A percentile compares a stretch with the other conserved stretches of the same genome.
Conservation (phyloP, 2,888 invertebrate species). For the Acleris emargana region DNA sequence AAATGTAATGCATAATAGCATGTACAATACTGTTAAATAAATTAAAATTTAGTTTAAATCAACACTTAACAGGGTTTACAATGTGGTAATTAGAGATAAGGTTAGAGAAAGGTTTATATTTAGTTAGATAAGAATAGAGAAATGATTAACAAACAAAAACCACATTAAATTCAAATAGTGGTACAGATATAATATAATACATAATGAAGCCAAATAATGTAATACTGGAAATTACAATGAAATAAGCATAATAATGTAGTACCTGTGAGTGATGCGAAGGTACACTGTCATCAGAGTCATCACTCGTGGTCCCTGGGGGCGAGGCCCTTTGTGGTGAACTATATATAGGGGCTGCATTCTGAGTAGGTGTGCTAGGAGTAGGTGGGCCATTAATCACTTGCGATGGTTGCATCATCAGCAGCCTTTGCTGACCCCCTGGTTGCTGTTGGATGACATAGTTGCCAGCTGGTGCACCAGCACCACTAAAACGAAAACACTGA, state of each 20-base stretch:
- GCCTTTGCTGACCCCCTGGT: slow-evolving; percentile 79
- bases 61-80: too few relatives aligned
- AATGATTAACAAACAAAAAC: too few relatives aligned
- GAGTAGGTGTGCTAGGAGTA: slow-evolving; percentile 73
- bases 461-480: slow-evolving; percentile 83
- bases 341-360: slow-evolving; percentile 67
- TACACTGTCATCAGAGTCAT: slow-evolving; percentile 93
- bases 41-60: background rate
- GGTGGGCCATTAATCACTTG: slow-evolving; percentile 78
- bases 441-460: slow-evolving; percentile 85
- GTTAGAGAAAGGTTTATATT: too few relatives aligned
- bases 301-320: slow-evolving; percentile 90
- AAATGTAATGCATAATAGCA: slow-evolving; percentile 33
- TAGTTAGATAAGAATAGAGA: too few relatives aligned
- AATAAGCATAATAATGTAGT: slow-evolving; percentile 31
- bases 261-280: slow-evolving; percentile 86
- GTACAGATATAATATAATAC: too few relatives aligned
- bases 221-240: background rate
- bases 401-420: slow-evolving; percentile 82
- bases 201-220: background rate
- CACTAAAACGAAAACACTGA: slow-evolving; percentile 52
- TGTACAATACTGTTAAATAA: too few relatives aligned
- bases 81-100: too few relatives aligned
- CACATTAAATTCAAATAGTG: too few relatives aligned
- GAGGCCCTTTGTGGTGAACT: slow-evolving; percentile 86